These are phyloP conservation scores for Melipona quadrifasciata DNA, from an alignment of 1,140 invertebrate genomes.

Conservation along the genomic window DNA sequence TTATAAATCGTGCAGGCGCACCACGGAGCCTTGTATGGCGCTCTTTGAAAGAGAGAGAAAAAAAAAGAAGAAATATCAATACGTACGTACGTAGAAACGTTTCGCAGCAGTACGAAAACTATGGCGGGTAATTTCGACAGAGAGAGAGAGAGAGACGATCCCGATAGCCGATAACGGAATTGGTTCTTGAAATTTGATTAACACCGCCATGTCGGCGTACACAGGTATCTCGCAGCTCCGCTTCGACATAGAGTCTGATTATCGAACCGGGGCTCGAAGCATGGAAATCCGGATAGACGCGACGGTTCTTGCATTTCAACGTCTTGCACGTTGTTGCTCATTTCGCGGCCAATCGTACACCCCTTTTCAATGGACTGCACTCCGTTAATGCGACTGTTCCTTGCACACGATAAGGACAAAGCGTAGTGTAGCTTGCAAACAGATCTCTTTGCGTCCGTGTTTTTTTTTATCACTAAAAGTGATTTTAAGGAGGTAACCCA, in stretches of 20 bases:
- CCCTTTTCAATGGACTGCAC: slow-evolving; percentile 1
- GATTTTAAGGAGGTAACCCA: too few species aligned
- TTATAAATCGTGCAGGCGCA: slow-evolving; percentile 48
- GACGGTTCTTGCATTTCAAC: slow-evolving; percentile 25
- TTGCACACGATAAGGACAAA: background rate
- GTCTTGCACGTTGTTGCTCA: too few species aligned
- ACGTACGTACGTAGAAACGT: slow-evolving; percentile 31
- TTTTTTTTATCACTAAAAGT: too few species aligned
- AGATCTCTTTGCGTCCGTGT: background rate
- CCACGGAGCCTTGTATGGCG: background rate
- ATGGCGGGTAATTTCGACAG: background rate
- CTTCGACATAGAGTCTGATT: slow-evolving; percentile 52
- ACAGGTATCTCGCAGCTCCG: slow-evolving; percentile 9
- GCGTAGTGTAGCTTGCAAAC: background rate
- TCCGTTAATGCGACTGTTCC: background rate
- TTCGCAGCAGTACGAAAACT: slow-evolving; percentile 4
- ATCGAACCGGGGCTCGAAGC: slow-evolving; percentile 40
- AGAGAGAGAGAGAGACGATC: background rate
- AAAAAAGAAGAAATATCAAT: slow-evolving; percentile 37
- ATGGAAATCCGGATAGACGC: slow-evolving; percentile 6
- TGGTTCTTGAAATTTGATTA: slow-evolving; percentile 47
- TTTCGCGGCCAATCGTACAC: slow-evolving; percentile 10
- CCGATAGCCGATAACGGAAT: background rate
- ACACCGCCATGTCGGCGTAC: background rate
- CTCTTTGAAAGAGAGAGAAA: background rate